Base-by-base conservation (phyloP, 2,113 vertebrate genomes). In the Periophthalmus modestus region DNA sequence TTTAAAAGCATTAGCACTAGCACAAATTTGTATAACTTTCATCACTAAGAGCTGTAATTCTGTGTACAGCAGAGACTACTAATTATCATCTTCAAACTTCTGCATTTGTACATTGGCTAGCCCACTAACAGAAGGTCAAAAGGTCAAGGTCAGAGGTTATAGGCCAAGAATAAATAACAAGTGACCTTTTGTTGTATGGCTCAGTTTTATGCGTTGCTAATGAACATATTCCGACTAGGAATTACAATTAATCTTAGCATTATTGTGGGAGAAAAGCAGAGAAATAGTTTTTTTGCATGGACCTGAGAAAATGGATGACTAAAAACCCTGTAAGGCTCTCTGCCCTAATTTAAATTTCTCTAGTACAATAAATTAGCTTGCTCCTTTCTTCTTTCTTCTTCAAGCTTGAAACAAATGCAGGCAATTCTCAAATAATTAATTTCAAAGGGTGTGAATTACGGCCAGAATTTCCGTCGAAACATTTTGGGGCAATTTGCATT, bases 401-500 rank as follows among this genome's bases (percentile, higher is more conserved):
- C 47, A 73, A 87, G 86, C 83, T 72, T 86, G 80, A 90, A 91
- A 91, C 82, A 90, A 89, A 89, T 81, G 82, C 73, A 74, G 75
- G 62, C 58, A 82, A 78, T 81, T 88, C 71, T 83, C 69, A 88
- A 87, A 87, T 74, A 85, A 88, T 89, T 80, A 68, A 82, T 92
- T 92, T 92, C 75, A 90, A 90, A 89, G 84, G 80, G 55, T 79
- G 70, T 36, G 77, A 88, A 82, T 86, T 85, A 82, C 87, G 83
- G 54, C 34, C 23, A 79, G 75, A 72, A 75, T 61, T 73, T 82
- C 72, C 63, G 78, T 78, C 71, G 69, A 76, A 68, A 78, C 74
- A 74, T 73, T 85, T 62, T 39, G n/a, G 78, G 80, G 76, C 78
- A 88, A 92, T 92, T 91, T 92, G 81, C 88, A 88, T 92, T 92